phyloP scores from a whole-genome alignment of 2,113 vertebrate genomes.

The Odobenus rosmarus region DNA sequence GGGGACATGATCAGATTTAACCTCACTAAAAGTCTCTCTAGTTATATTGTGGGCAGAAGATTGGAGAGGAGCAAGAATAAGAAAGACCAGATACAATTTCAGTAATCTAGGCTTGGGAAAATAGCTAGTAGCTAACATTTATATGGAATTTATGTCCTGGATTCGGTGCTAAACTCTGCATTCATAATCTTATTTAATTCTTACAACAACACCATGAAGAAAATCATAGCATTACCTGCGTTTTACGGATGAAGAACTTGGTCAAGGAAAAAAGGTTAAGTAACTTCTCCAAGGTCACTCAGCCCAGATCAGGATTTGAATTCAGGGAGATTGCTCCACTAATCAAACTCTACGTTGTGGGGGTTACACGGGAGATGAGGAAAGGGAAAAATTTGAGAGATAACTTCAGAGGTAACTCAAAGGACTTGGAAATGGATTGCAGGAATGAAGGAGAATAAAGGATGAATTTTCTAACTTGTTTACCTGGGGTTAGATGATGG shows the following conservation, averaged over 20 bases:
- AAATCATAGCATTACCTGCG: neutral
- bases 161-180: neutral
- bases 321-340: neutral
- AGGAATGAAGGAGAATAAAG: neutral
- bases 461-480: neutral
- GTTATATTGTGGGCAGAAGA: neutral
- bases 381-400: neutral
- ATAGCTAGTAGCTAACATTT: neutral
- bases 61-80: neutral
- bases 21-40: slow-evolving; percentile 19
- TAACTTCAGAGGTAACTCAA: neutral
- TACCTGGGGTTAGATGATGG: neutral
- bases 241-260: slow-evolving; percentile 1
- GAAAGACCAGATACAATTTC: neutral
- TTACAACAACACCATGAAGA: neutral
- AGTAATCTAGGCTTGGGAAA: neutral
- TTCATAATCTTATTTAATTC: neutral
- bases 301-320: slow-evolving; percentile 13
- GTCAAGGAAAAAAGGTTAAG: neutral
- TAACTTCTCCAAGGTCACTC: neutral
- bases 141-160: neutral
- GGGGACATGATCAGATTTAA: neutral
- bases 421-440: neutral
- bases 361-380: neutral
- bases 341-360: neutral